Evolutionary conservation across 1,140 invertebrate species (phyloP).

Genomic region (Gonatopus flavifemur): DNA sequence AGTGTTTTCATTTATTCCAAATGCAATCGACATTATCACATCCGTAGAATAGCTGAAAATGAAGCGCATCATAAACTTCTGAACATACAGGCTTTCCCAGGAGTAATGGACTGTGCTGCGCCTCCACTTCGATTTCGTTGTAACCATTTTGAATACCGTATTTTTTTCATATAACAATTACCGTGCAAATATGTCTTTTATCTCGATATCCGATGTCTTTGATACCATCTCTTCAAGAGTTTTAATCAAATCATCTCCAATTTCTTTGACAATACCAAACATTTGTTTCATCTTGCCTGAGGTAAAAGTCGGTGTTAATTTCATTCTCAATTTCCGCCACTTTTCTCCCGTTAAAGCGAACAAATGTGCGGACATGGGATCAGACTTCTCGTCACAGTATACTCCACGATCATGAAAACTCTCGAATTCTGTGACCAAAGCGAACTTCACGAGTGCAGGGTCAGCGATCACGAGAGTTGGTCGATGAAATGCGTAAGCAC

Average conservation of each 20-base stretch:
- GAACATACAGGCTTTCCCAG: too few relatives aligned
- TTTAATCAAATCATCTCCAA: constrained; percentile 43
- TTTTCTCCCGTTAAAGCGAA: constrained; percentile 51
- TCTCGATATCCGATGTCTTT: constrained; percentile 29
- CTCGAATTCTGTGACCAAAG: constrained; percentile 57
- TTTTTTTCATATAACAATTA: not conserved
- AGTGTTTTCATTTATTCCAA: constrained; percentile 41
- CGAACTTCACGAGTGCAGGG: constrained; percentile 53
- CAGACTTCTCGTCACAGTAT: constrained; percentile 53
- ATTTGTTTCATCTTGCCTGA: constrained; percentile 62
- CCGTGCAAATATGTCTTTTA: constrained; percentile 58
- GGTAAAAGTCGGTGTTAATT: constrained; percentile 62
- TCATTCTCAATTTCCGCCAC: constrained; percentile 59
- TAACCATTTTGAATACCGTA: not conserved
- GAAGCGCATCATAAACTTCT: too few relatives aligned
- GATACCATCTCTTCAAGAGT: constrained; percentile 28
- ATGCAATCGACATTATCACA: constrained; percentile 39
- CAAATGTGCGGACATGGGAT: constrained; percentile 59
- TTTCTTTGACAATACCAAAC: constrained; percentile 55
- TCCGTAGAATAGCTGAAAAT: constrained; percentile 38
- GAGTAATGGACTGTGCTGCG: too few relatives aligned
- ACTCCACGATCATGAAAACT: constrained; percentile 55
- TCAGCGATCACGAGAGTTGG: constrained; percentile 56
- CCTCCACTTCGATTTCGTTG: too few relatives aligned
- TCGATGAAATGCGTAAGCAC: constrained; percentile 56